Conservation (phyloP, 2,797 vertebrate species). For the Dicrostonyx torquatus region DNA sequence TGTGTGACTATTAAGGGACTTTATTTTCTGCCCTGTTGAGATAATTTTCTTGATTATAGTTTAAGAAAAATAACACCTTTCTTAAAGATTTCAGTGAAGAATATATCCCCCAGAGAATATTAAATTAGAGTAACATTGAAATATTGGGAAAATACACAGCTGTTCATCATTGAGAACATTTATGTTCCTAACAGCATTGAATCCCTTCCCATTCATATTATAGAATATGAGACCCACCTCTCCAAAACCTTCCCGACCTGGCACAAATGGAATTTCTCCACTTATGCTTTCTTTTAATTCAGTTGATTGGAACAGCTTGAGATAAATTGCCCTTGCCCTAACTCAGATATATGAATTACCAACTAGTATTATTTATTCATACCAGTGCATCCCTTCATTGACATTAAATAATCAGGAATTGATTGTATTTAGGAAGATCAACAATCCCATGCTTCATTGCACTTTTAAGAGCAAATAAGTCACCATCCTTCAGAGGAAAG, state of each 20-base stretch:
- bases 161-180: background rate
- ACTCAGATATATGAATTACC: constrained; percentile 67
- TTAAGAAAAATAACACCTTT: background rate
- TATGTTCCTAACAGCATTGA: background rate
- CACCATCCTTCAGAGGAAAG: constrained; percentile 34
- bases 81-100: background rate
- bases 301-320: constrained; percentile 57
- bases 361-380: constrained; percentile 77
- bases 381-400: constrained; percentile 56
- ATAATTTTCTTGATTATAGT: constrained; percentile 37
- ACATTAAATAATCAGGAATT: constrained; percentile 75
- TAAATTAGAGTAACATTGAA: constrained; percentile 15
- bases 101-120: background rate
- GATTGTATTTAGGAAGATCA: constrained; percentile 73
- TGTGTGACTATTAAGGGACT: background rate
- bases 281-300: constrained; percentile 63
- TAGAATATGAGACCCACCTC: background rate
- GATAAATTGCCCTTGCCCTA: constrained; percentile 74
- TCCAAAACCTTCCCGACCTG: background rate
- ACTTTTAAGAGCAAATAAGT: constrained; percentile 64
- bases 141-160: background rate
- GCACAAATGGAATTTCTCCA: constrained; percentile 44
- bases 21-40: background rate
- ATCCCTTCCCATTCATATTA: background rate
- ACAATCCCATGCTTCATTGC: constrained; percentile 55